phyloP scores from a whole-genome alignment of 2,888 invertebrate genomes.

The Troides oblongomaculatus region DNA sequence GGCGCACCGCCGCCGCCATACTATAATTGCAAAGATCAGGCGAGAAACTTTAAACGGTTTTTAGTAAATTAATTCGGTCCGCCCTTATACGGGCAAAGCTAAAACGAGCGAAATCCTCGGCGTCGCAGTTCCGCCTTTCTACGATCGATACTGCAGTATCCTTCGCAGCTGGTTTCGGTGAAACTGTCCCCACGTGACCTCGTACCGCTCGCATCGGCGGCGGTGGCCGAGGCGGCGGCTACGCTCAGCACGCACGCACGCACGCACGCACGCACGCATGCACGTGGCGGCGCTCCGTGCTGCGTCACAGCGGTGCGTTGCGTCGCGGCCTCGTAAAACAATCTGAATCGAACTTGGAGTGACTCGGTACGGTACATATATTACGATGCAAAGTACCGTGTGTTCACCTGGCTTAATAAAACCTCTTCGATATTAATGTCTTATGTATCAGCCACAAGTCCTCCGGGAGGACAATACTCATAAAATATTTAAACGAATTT shows the following conservation, averaged over 20 bases:
- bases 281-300: no score
- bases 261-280: neutral
- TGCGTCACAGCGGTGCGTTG: no score
- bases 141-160: conserved; percentile 24
- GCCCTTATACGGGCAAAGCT: conserved; percentile 1
- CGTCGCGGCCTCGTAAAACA: no score
- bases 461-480: no score
- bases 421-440: no score
- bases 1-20: neutral
- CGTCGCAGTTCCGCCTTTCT: conserved; percentile 26
- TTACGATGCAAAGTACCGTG: no score
- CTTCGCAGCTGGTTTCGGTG: conserved; percentile 6
- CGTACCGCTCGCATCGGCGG: neutral
- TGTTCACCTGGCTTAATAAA: no score
- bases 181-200: conserved; percentile 10
- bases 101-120: conserved; percentile 18
- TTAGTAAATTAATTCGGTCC: neutral
- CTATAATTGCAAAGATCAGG: neutral
- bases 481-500: no score
- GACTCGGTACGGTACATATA: no score
- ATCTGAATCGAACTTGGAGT: no score
- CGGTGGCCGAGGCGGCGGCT: no score
- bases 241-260: neutral
- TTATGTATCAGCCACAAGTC: no score
- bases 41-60: neutral